A percentile compares a stretch with the other conserved stretches of the same genome.
These are phyloP conservation scores for Polydrusus tereticollis DNA, from an alignment of 2,888 invertebrate genomes.

Conservation along the genomic window DNA sequence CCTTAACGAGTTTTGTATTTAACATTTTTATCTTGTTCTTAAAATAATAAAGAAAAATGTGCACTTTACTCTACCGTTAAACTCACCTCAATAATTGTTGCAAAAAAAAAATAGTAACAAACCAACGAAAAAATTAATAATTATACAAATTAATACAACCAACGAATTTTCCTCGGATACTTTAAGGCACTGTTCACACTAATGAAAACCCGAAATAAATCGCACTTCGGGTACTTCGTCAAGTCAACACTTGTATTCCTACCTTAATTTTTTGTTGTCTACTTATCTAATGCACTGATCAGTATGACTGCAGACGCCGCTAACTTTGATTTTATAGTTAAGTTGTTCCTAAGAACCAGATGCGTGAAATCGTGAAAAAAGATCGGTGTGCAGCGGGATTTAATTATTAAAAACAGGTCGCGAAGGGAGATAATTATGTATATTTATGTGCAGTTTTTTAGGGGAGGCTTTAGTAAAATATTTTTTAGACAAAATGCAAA, in stretches of 20 bases:
- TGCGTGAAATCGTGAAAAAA: neutral
- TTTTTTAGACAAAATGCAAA: no score
- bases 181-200: neutral
- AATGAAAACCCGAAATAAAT: neutral
- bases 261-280: constrained; percentile 1
- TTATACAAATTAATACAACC: no score
- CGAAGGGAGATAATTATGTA: neutral
- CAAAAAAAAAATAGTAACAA: no score
- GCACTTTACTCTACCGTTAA: no score
- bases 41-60: no score
- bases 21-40: no score
- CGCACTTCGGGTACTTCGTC: neutral
- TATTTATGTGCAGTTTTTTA: neutral
- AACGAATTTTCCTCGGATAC: no score
- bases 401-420: neutral
- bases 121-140: no score
- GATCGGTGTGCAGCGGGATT: neutral
- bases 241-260: neutral
- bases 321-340: constrained; percentile 12
- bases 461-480: no score
- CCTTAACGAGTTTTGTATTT: no score
- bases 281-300: constrained; percentile 1
- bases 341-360: neutral
- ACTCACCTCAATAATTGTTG: no score
- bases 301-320: neutral